Evolutionary conservation across 2,797 vertebrate species (phyloP).

Genomic region (Muraenolepis orangiensis): DNA sequence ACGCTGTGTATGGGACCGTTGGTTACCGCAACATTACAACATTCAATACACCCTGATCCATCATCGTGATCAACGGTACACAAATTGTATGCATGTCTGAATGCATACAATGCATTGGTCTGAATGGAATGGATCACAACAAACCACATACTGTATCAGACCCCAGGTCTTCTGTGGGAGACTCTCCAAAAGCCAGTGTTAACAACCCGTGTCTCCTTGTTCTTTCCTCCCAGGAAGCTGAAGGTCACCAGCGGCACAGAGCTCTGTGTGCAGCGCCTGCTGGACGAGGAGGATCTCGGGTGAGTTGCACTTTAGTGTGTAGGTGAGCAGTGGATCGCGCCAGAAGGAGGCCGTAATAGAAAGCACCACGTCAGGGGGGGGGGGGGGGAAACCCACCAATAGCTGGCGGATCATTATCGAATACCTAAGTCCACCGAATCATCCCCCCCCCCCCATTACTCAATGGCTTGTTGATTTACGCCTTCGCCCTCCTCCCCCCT

Average conservation of each 20-base stretch:
- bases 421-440: background rate
- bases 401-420: background rate
- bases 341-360: background rate
- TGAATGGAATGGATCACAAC: too few species aligned
- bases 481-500: background rate
- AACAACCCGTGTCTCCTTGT: background rate
- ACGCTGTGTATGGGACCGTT: background rate
- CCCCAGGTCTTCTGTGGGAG: background rate
- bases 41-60: background rate
- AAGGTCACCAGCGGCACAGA: slow-evolving; percentile 76
- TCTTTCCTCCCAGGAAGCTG: slow-evolving; percentile 76
- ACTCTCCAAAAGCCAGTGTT: background rate
- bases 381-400: background rate
- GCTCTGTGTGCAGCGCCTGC: slow-evolving; percentile 83
- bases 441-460: background rate
- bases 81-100: background rate
- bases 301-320: slow-evolving; percentile 53
- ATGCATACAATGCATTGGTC: too few species aligned
- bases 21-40: background rate
- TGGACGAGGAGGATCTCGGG: slow-evolving; percentile 84
- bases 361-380: background rate
- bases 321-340: background rate
- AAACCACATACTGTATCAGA: too few species aligned
- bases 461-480: background rate
- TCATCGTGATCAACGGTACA: background rate